Base-by-base conservation (phyloP, 2,797 vertebrate genomes). In the Ctenopoma multispine region DNA sequence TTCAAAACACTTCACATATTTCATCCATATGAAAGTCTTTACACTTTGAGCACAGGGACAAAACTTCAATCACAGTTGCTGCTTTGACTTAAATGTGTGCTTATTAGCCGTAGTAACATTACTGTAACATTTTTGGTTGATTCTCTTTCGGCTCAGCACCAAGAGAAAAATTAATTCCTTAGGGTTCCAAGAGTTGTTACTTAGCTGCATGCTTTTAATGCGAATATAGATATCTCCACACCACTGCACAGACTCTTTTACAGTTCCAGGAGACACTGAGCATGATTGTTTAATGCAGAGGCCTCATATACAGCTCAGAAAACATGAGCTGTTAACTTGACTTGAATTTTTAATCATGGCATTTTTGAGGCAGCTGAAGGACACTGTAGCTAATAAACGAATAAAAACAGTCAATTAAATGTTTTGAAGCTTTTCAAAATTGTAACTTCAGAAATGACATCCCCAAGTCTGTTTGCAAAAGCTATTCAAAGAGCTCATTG, bases 131-230 rank as follows among this genome's bases (percentile, higher is more conserved):
- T 73, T 84, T 55, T 61, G 36, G 31, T 48, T 43, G 48, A 75
- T 64, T 76, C 31, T 75, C 10, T 66, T 77, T 80, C 51, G 46
- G 56, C 34, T 58, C 12, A 56, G 43, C 44, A 69, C 55, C 20
- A 54, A 63, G 53, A 69, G 69, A 56, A 58, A 38, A 51, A 70
- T 50, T 55, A 46, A 1, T 59, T 67, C 46, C 50, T 71, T 3
- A 0, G 43, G 40, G 44, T 85, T 72, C 67, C 41, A 47, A 40
- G 68, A 77, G 71, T 62, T 72, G 63, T 67, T 80, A 47, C 47
- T 59, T 66, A 65, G 51, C 72, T 63, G 66, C 11, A 46, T 63
- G 68, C 78, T 62, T 60, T 72, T 80, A 79, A 80, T 86, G 48
- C 73, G 82, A 87, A 74, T 27, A 70, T 63, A 72, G 36, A 71